Evolutionary conservation across 2,888 invertebrate genomes (phyloP), one percentile per base, ranked within the genome.

Genomic region (Crepidodera aurea): DNA sequence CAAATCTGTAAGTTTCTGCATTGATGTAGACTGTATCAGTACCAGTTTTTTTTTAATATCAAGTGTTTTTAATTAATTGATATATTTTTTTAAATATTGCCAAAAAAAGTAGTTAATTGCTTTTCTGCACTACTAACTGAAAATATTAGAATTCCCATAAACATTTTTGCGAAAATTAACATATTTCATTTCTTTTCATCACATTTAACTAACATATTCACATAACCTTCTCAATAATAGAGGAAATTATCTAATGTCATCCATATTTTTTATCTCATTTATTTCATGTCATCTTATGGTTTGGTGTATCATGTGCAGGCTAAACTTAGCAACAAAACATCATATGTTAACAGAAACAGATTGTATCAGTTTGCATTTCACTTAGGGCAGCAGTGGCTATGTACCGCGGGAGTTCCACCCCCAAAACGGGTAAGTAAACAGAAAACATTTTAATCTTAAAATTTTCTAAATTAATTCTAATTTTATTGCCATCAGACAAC

Each of bases 381-480:
- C 86, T 84, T 87, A 91, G 91, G 91, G 90, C 89, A 90, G 90
- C 90, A 91, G 90, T 90, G 90, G 90, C 85, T 87, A 84, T 84
- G 85, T 81, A 86, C 84, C 79, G 79, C 65, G 61, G 84, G 86
- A 79, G 83, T 81, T 76, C 81, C 85, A 80, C 83, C 75, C 81
- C 82, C 82, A 84, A 88, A 87, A 84, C 86, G 84, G 83, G 87
- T 88, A 83, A 83, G 82, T 76, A 65, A 12, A 22, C 15, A n/a
- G 25, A 40, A n/a, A 1, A 13, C 12, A 1, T 25, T 46, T 46
- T 22, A 12, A 10, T 1, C 1, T 0, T n/a, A 7, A n/a, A 46
- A 25, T 1, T 22, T 46, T 2, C 12, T 5, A 15, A 8, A 1
- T 6, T 1, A 46, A 46, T 15, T n/a, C 7, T 19, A 7, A 16